Percentiles rank a stretch among this genome's conserved stretches.
phyloP scores from a whole-genome alignment of 1,140 invertebrate genomes.

The Pinna nobilis region DNA sequence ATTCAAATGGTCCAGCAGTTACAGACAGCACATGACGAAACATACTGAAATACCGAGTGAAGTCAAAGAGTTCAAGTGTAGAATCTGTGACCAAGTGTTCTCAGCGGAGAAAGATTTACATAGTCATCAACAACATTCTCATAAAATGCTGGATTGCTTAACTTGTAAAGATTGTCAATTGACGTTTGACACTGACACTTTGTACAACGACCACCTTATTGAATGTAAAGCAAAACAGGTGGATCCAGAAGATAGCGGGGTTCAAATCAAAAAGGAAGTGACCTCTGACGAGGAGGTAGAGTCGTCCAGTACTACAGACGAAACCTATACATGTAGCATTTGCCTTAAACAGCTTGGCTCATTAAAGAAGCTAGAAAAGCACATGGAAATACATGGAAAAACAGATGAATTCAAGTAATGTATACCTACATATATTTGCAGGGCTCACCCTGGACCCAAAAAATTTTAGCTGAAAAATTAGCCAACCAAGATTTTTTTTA shows the following conservation, averaged over 20 bases:
- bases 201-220: not conserved
- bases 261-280: not conserved
- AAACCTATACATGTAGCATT: not conserved
- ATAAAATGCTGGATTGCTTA: slow-evolving; percentile 14
- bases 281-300: not conserved
- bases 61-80: not conserved
- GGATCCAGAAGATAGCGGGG: not conserved
- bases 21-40: not conserved
- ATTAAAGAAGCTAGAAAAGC: not conserved
- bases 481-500: too few species aligned
- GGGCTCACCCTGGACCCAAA: too few species aligned
- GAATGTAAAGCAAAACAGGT: not conserved
- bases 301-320: not conserved
- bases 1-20: not conserved
- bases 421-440: not conserved
- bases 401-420: not conserved
- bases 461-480: too few species aligned
- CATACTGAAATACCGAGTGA: not conserved
- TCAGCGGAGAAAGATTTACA: not conserved
- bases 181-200: not conserved
- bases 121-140: not conserved
- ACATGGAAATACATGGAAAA: not conserved
- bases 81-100: slow-evolving; percentile 5
- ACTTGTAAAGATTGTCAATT: not conserved
- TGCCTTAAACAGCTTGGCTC: slow-evolving; percentile 1